Evolutionary conservation across 2,888 invertebrate species (phyloP).

Genomic region (Oscheius sp.): DNA sequence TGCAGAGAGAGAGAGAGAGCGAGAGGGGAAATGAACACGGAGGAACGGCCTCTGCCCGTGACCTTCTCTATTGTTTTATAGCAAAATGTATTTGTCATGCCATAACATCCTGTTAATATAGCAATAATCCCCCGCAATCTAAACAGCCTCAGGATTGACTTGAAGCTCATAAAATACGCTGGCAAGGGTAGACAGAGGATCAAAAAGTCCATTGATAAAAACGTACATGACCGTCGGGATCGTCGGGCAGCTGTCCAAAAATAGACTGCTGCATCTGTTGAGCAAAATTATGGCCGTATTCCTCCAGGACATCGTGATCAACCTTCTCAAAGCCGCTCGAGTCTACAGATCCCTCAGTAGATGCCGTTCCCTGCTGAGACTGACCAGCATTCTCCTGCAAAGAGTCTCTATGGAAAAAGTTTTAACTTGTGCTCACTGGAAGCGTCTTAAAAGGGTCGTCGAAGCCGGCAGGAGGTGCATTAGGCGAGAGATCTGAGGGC

Average conservation of each 20-base stretch:
- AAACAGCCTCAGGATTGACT: slow-evolving; percentile 1
- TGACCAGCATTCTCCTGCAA: slow-evolving; percentile 12
- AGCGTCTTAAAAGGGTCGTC: slow-evolving; percentile 34
- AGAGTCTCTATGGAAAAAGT: too few species aligned
- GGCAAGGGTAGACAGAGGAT: not conserved
- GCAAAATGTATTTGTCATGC: slow-evolving; percentile 25
- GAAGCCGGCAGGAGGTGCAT: slow-evolving; percentile 49
- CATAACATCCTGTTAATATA: slow-evolving; percentile 22
- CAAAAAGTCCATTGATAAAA: not conserved
- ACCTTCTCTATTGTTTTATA: slow-evolving; percentile 28
- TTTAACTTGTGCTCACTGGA: slow-evolving; percentile 2
- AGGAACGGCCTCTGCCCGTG: not conserved
- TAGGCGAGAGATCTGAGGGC: slow-evolving; percentile 60
- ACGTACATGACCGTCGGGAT: slow-evolving; percentile 45
- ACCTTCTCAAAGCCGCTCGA: slow-evolving; percentile 58
- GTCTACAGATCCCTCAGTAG: slow-evolving; percentile 53
- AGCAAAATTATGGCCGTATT: slow-evolving; percentile 42
- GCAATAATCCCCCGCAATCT: slow-evolving; percentile 35
- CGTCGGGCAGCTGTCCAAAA: slow-evolving; percentile 46
- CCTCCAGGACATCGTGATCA: slow-evolving; percentile 39
- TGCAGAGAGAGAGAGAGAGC: not conserved
- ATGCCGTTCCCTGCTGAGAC: slow-evolving; percentile 34
- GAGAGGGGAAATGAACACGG: slow-evolving; percentile 1
- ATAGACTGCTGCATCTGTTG: slow-evolving; percentile 53
- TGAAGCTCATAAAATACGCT: not conserved